Evolutionary conservation across 2,113 vertebrate genomes (phyloP), one percentile per base, ranked within the genome.

Genomic region (Apus apus): DNA sequence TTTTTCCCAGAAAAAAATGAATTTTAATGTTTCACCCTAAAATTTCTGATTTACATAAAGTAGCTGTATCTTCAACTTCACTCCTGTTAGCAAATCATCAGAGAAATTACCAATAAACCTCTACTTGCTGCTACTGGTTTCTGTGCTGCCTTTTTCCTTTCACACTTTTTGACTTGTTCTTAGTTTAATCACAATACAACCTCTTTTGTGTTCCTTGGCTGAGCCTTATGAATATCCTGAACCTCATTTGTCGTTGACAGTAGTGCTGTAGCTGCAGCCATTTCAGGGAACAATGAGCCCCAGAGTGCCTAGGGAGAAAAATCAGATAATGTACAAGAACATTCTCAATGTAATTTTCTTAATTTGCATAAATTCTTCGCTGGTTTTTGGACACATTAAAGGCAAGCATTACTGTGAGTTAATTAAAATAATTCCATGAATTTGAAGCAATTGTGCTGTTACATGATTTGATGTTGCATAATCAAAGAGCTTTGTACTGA

Each of bases 351-450:
- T 62, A 3, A 51, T 92, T 90, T 95, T 76, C 46, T 15, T 87
- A 46, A 87, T 87, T 82, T 91, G 29, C 85, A 93, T 93, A 82
- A 86, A 78, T 60, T 51, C 19, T 88, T 65, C 83, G 46, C 51
- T 82, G 1, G 0, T 79, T 92, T 91, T 85, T 85, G 6, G 13
- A 78, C 4, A 6, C 18, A 94, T 54, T 88, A 86, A 84, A 91
- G 40, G 11, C 57, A 89, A 92, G 57, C 8, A 57, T 74, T 75
- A 75, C 32, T 12, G 8, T 21, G 53, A 66, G 15, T 81, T 92
- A 88, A 94, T 93, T 94, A 96, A 90, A 92, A 95, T 90, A 96
- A 90, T 95, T 87, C 67, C 34, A 78, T 53, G 61, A 38, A 90
- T 83, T 93, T 88, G 48, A 93, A 93, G 78, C 53, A 93, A 90